Evolutionary conservation across 2,797 vertebrate species (phyloP).

Genomic region (Sebastes oblongus): DNA sequence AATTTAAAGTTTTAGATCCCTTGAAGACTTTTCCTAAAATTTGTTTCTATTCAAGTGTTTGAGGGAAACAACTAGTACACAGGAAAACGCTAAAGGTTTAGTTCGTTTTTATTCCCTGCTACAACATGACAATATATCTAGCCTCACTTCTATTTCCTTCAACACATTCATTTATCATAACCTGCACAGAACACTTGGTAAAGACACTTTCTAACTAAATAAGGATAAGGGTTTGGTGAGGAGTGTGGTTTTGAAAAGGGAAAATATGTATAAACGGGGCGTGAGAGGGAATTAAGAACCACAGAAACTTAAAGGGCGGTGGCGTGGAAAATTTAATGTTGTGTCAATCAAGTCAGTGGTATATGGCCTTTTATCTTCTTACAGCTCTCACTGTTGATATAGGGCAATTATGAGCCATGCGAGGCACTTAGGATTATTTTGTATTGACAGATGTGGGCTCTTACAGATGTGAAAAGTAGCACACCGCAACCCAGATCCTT

Average conservation of each 20-base stretch:
- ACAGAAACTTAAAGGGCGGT: constrained; percentile 1
- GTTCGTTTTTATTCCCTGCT: constrained; percentile 37
- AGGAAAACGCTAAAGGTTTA: constrained; percentile 18
- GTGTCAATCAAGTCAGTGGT: constrained; percentile 22
- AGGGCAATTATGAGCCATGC: constrained; percentile 70
- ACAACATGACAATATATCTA: constrained; percentile 37
- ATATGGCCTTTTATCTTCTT: constrained; percentile 60
- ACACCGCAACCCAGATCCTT: constrained; percentile 33
- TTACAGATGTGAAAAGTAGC: constrained; percentile 23
- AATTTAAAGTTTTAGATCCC: constrained; percentile 44
- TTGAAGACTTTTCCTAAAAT: constrained; percentile 25
- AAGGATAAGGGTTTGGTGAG: not conserved
- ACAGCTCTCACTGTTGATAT: constrained; percentile 49
- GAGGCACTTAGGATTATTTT: constrained; percentile 79
- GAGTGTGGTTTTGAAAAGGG: not conserved
- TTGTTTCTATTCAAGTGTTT: constrained; percentile 9
- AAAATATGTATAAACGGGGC: not conserved
- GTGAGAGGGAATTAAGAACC: not conserved
- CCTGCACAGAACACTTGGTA: constrained; percentile 37
- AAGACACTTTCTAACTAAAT: constrained; percentile 27
- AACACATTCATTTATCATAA: constrained; percentile 72
- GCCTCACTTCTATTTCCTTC: constrained; percentile 40
- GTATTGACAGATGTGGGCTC: constrained; percentile 45
- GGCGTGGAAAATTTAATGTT: not conserved
- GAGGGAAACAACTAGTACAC: constrained; percentile 2